Conservation (phyloP, 23 tunicate species). For the Clavelina lepadiformis region DNA sequence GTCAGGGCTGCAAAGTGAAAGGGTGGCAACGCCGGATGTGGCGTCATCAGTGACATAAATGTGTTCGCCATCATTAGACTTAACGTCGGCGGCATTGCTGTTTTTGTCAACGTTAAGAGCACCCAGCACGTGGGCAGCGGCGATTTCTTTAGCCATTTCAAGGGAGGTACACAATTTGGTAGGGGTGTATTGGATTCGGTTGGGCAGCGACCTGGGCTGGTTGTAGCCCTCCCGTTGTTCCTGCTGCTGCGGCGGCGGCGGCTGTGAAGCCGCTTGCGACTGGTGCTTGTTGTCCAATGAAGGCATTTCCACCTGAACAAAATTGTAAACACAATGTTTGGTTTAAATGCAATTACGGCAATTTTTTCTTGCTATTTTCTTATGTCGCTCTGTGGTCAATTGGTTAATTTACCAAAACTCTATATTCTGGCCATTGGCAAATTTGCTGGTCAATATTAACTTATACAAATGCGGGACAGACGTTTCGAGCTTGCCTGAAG, state of each 20-base stretch:
- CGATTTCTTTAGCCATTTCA: constrained; percentile 83
- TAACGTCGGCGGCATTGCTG: constrained; percentile 19
- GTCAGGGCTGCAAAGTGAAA: constrained; percentile 2
- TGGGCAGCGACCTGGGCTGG: constrained; percentile 31
- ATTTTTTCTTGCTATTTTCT: too few relatives aligned
- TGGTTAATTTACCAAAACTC: too few relatives aligned
- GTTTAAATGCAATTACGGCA: too few relatives aligned
- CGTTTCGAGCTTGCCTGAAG: too few relatives aligned
- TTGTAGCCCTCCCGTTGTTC: constrained; percentile 38
- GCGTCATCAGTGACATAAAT: constrained; percentile 40
- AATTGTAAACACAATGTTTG: too few relatives aligned
- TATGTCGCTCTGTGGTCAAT: too few relatives aligned
- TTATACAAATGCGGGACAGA: too few relatives aligned
- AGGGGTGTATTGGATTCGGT: constrained; percentile 88
- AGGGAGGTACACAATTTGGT: constrained; percentile 99
- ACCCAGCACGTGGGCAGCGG: constrained; percentile 64
- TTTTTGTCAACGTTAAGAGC: constrained; percentile 16
- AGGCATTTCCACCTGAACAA: constrained; percentile 86
- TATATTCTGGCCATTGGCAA: too few relatives aligned
- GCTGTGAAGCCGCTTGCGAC: constrained; percentile 29
- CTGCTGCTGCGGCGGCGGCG: constrained; percentile 36
- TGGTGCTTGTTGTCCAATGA: constrained; percentile 50
- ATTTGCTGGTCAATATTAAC: too few relatives aligned
- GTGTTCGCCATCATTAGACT: constrained; percentile 14
- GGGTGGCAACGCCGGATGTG: constrained; percentile 24